A percentile compares a stretch with the other conserved stretches of the same genome.
phyloP scores from a whole-genome alignment of 2,888 invertebrate species.

The Torymus auratus region DNA sequence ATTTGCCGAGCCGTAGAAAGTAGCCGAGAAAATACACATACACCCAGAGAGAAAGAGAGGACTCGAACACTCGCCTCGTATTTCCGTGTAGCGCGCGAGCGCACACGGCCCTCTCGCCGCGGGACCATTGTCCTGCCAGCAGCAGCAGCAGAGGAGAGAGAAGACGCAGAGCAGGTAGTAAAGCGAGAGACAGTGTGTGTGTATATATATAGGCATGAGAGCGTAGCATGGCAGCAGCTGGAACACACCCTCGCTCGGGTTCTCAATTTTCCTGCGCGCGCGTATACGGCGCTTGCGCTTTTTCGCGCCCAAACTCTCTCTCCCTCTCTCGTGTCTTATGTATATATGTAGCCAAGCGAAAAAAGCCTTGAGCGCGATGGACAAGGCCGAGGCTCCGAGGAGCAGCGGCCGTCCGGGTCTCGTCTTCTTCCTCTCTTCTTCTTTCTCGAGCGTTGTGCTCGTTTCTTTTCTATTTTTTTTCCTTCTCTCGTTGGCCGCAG shows the following conservation, averaged over 20 bases:
- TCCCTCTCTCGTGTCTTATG: not conserved
- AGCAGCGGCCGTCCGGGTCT: constrained; percentile 15
- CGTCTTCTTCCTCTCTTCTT: not conserved
- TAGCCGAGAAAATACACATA: not conserved
- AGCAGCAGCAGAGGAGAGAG: not conserved
- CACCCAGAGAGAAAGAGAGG: not conserved
- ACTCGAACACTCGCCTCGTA: constrained; percentile 14
- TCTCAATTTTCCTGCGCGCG: constrained; percentile 44
- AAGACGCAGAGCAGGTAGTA: constrained; percentile 36
- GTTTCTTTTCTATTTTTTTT: not conserved
- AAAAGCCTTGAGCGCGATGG: constrained; percentile 36
- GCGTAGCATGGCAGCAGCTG: constrained; percentile 27
- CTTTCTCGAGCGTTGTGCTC: not conserved
- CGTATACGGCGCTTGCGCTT: constrained; percentile 5
- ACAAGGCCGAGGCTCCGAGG: too few species aligned
- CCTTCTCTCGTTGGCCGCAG: not conserved
- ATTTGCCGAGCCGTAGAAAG: constrained; percentile 15
- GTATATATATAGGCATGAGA: too few species aligned
- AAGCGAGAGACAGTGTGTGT: not conserved
- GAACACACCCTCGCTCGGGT: constrained; percentile 26
- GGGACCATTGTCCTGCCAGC: constrained; percentile 52
- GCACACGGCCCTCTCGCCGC: constrained; percentile 16
- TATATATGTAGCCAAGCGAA: not conserved
- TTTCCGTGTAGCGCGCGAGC: constrained; percentile 20
- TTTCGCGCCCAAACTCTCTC: constrained; percentile 28